Base-by-base conservation (phyloP, 2,113 vertebrate species). In the Lophochroa leadbeateri region DNA sequence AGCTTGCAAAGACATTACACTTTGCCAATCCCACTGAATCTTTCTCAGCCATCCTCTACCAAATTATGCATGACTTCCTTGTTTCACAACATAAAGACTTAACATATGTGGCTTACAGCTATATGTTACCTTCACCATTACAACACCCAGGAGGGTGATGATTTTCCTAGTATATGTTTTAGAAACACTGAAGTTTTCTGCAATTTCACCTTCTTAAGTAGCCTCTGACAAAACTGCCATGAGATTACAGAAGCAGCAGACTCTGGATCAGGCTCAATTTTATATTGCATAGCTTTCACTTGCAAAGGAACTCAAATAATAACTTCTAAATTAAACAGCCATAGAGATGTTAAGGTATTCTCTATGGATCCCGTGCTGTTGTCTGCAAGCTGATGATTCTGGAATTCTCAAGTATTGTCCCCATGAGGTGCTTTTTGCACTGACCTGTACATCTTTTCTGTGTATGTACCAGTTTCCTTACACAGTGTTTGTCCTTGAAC, bases 271-370 rank as follows among this genome's bases (percentile, higher is more conserved):
- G 89, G 53, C 78, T 96, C 77, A 86, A 15, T 89, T 97, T 96
- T 92, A 76, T 69, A 84, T 67, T 91, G 44, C 75, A 57, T 72
- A 91, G 50, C 74, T 95, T 96, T 89, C 57, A 89, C 72, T 95
- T 95, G 77, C 72, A 96, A 94, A 91, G 72, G 57, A 94, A 87
- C 69, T 92, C 24, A 96, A 91, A 94, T 88, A 97, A 82, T 95
- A 95, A 82, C 91, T 95, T 96, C 86, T 92, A 96, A 96, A 97
- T 96, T 96, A 96, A 96, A 96, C 96, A 97, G 94, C 96, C 96
- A 95, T 95, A 79, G 91, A 94, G 95, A 97, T 91, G 93, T 79
- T 96, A 95, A 86, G 44, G 27, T 89, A 92, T 94, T 89, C 96
- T 96, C 95, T 82, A 9, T 14, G 81, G 96, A 85, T 52, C 60